Evolutionary conservation across 1,140 invertebrate species (phyloP).

Genomic region (Drosophila ananassae): DNA sequence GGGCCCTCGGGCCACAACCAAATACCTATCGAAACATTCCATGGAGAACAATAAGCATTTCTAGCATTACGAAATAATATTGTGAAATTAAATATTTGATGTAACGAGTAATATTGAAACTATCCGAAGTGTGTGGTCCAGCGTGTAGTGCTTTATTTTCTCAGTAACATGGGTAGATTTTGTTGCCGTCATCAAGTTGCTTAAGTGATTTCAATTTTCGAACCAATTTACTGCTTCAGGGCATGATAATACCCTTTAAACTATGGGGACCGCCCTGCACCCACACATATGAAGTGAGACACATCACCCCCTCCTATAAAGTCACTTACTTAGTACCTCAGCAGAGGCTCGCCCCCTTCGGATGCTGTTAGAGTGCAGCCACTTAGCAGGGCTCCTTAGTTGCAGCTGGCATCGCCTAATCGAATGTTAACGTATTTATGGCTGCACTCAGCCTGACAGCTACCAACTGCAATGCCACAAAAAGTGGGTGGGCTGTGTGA

Average conservation of each 20-base stretch:
- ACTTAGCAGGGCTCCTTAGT: conserved; percentile 60
- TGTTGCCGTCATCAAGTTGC: conserved; percentile 24
- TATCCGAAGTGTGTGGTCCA: too few relatives aligned
- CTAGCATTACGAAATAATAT: conserved; percentile 4
- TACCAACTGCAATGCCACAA: conserved; percentile 44
- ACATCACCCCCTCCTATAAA: conserved; percentile 35
- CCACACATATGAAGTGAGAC: conserved; percentile 4
- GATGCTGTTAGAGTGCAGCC: conserved; percentile 67
- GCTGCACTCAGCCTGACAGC: conserved; percentile 74
- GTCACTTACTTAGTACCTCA: conserved; percentile 25
- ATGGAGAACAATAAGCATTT: background rate
- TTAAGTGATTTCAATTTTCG: conserved; percentile 59
- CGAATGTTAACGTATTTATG: conserved; percentile 79
- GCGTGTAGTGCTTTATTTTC: too few relatives aligned
- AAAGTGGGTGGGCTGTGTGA: conserved; percentile 4
- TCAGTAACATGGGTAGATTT: conserved; percentile 14
- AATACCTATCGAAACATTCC: conserved; percentile 26
- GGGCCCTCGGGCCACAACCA: conserved; percentile 24
- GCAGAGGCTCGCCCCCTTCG: background rate
- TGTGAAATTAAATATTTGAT: background rate
- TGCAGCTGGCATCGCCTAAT: conserved; percentile 71
- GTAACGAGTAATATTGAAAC: background rate
- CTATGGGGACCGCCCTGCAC: conserved; percentile 7
- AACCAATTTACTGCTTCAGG: conserved; percentile 36
- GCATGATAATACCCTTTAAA: conserved; percentile 6